Conservation (phyloP, 2,113 vertebrate genomes). For the Toxotes chatareus region DNA sequence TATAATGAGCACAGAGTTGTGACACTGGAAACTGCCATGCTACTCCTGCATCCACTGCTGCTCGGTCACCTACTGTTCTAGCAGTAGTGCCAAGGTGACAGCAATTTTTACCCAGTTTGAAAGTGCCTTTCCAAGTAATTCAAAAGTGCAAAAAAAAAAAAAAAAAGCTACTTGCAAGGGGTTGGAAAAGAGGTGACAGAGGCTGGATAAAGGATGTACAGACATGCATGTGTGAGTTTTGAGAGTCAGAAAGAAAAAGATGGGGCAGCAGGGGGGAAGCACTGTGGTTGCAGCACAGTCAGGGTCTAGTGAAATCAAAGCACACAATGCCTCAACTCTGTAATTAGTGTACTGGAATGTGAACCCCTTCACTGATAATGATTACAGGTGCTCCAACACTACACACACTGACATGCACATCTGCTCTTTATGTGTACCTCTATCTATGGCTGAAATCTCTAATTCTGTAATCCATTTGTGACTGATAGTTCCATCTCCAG, state of each 20-base stretch:
- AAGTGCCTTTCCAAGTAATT: not conserved
- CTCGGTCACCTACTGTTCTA: not conserved
- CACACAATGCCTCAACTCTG: conserved; percentile 62
- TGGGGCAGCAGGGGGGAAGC: conserved; percentile 48
- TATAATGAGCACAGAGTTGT: not conserved
- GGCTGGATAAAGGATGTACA: conserved; percentile 25
- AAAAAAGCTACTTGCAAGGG: not conserved
- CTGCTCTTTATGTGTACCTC: conserved; percentile 50
- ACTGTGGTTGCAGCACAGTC: conserved; percentile 61
- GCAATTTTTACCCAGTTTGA: not conserved
- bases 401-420: conserved; percentile 53
- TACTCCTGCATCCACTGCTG: not conserved
- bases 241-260: conserved; percentile 45
- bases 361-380: conserved; percentile 71
- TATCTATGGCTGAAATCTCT: conserved; percentile 24
- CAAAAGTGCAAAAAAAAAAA: not conserved
- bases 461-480: conserved; percentile 27
- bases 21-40: not conserved
- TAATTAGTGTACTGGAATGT: conserved; percentile 74
- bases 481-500: conserved; percentile 26
- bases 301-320: conserved; percentile 71
- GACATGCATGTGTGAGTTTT: conserved; percentile 39
- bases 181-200: conserved; percentile 10
- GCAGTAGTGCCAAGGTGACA: not conserved
- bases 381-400: conserved; percentile 61